A percentile compares a stretch with the other conserved stretches of the same genome.
These are phyloP conservation scores for Caenorhabditis briggsae DNA, from an alignment of 1,140 invertebrate species.

Conservation along the genomic window DNA sequence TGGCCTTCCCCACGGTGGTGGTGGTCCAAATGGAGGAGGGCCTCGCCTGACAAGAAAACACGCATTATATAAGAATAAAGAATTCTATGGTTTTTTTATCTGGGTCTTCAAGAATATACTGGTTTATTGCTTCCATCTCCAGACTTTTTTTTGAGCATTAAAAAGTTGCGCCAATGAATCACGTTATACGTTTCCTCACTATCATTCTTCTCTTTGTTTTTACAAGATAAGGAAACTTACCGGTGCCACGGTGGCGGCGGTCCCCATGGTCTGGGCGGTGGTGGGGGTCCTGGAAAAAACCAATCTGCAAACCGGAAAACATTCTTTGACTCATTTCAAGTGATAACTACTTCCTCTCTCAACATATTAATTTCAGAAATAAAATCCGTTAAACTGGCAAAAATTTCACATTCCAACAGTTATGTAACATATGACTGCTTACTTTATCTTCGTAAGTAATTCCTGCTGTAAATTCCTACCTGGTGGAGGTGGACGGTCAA, in stretches of 20 bases:
- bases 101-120: too few species aligned
- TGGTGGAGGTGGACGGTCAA: slow-evolving; percentile 25
- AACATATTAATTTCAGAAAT: not conserved
- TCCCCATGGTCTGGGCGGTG: slow-evolving; percentile 35
- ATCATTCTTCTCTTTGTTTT: not conserved
- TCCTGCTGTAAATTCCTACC: slow-evolving; percentile 18
- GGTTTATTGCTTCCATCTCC: too few species aligned
- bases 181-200: not conserved
- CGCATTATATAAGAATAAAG: not conserved
- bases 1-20: slow-evolving; percentile 27
- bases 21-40: slow-evolving; percentile 10
- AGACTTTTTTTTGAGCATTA: too few species aligned
- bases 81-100: not conserved
- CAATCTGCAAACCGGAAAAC: slow-evolving; percentile 36
- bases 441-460: too few species aligned
- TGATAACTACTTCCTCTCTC: slow-evolving; percentile 12
- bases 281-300: slow-evolving; percentile 30
- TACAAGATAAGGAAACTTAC: not conserved
- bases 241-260: slow-evolving; percentile 40
- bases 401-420: not conserved
- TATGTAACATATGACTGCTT: not conserved
- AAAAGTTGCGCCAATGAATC: not conserved
- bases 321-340: not conserved
- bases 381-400: not conserved
- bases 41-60: not conserved